Base-by-base conservation (phyloP, 2,888 invertebrate genomes). In the Atrina japonica region DNA sequence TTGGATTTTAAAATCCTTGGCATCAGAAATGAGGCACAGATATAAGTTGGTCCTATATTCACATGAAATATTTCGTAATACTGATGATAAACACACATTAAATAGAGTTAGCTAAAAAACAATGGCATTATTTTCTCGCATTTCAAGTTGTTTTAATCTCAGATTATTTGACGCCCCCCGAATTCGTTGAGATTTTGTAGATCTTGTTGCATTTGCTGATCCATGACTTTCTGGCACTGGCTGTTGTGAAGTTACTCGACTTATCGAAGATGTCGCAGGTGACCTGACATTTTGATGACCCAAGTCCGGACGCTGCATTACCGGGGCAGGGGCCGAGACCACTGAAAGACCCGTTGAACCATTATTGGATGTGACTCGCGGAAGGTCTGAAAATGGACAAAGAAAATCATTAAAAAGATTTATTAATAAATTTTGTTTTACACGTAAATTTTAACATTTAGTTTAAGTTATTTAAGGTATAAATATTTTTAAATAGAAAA, bases 301-400 rank as follows among this genome's bases (percentile, higher is more conserved):
- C 9, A 85, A 72, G 40, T 88, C 89, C 35, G 87, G 88, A 60
- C 88, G 80, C 70, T 86, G 85, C 49, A 87, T 76, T 66, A 90
- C 86, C 27, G 90, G 89, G 45, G 88, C 89, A 64, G 90, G 89
- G 58, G 88, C 89, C 45, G 90, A 90, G 66, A 89, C 87, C 69
- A 90, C 88, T 65, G 89, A 89, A 66, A 89, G 81, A 66, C 86
- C 84, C 49, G 76, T 77, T 59, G 84, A 80, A 55, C 79, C 76
- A 66, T 82, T 78, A 71, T 82, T 80, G 66, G 86, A 77, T 69
- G 80, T 76, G 80, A 81, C 84, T 68, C 83, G 80, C 64, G 76
- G 81, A 63, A 83, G 74, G 76, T 83, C 85, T 85, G 80, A 65
- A 67, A 69, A 40, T 5, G 35, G 11, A 11, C 11, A 35, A 35